Base-by-base conservation (phyloP, 2,888 invertebrate genomes). In the Zelleria hepariella region DNA sequence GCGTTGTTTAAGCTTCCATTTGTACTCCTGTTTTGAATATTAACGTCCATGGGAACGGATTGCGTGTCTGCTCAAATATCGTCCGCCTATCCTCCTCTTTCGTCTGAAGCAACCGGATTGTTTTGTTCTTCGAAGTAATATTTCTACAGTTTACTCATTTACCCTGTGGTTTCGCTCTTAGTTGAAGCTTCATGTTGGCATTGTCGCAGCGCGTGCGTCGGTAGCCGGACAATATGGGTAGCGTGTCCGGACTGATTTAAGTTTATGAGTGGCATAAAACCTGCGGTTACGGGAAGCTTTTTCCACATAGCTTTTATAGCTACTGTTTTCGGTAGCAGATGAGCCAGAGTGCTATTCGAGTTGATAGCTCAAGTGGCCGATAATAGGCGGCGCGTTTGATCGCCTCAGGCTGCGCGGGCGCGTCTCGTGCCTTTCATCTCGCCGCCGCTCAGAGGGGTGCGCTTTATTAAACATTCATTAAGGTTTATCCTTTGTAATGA, bases 401-500 rank as follows among this genome's bases (percentile, higher is more conserved):
- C 66, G 57, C 62, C 60, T 25, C 63, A 61, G 62, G 63, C 61
- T 24, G 51, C 25, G 32, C 60, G 59, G 62, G 62, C 63, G 60
- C 59, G 5, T 26, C 49, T 62, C 63, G 58, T 42, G 58, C 67
- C 74, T 84, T 86, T 86, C 78, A 83, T 78, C 77, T 73, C 67
- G 72, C 85, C 86, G 85, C 23, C 52, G 32, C 55, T 57, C 74
- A 69, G 73, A 73, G 70, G 75, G 73, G 73, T 68, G 76, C 73
- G 67, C 74, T 75, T 72, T 77, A 79, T 79, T 80, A 79, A 77
- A 76, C 75, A 75, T 80, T 80, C 78, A 82, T 84, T 84, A 80
- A 70, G 71, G 69, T 66, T 70, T 70, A 71, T 75, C 76, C 48
- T 71, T 70, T 62, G 67, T 71, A 58, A 49, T 23, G 49, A 51